Percentiles rank a stretch among this genome's conserved stretches.
Evolutionary conservation across 2,113 vertebrate species (phyloP).

Genomic region (Brachyhypopomus gauderio): DNA sequence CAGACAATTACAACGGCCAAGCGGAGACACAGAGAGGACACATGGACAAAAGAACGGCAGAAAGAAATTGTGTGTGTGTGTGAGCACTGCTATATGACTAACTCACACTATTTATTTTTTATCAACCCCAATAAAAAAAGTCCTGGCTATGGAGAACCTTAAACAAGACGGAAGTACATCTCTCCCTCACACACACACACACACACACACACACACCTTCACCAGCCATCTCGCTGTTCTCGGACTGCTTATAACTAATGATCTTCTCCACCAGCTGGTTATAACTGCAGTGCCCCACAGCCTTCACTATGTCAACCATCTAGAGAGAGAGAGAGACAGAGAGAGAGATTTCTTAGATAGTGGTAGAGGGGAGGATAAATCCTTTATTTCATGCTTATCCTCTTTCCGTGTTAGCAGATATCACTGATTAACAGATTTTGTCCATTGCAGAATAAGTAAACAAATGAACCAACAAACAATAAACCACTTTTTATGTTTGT

Average conservation of each 20-base stretch:
- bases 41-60: too few relatives aligned
- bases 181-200: background rate
- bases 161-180: slow-evolving; percentile 2
- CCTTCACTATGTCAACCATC: slow-evolving; percentile 93
- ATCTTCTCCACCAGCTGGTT: slow-evolving; percentile 99
- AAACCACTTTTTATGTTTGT: too few relatives aligned
- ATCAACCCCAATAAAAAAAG: slow-evolving; percentile 10
- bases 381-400: too few relatives aligned
- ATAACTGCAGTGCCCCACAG: slow-evolving; percentile 98
- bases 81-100: too few relatives aligned
- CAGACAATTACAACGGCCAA: too few relatives aligned
- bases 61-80: too few relatives aligned
- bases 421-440: too few relatives aligned
- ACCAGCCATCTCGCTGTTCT: slow-evolving; percentile 91
- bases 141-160: background rate
- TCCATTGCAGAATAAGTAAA: too few relatives aligned
- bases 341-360: too few relatives aligned
- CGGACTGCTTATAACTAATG: slow-evolving; percentile 96
- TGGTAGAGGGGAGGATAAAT: background rate
- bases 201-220: slow-evolving; percentile 81
- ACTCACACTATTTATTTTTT: slow-evolving; percentile 29
- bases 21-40: too few relatives aligned
- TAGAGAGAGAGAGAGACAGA: slow-evolving; percentile 64
- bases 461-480: too few relatives aligned
- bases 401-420: background rate